These are phyloP conservation scores for Geococcyx californianus DNA, from an alignment of 2,113 vertebrate species.

Conservation along the genomic window DNA sequence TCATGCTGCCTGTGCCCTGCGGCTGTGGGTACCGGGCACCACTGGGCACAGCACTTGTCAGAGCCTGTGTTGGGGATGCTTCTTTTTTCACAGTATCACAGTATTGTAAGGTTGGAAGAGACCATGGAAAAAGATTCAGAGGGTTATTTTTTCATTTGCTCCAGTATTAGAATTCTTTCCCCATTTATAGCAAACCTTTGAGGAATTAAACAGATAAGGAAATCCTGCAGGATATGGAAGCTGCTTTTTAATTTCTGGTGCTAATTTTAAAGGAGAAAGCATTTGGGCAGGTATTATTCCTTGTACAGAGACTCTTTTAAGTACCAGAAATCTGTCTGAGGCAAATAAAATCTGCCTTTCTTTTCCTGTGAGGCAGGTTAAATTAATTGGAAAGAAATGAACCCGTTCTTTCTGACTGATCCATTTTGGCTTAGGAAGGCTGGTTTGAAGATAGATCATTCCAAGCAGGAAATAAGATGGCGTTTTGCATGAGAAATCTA, in stretches of 20 bases:
- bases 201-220: background rate
- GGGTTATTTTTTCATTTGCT: background rate
- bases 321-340: background rate
- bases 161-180: background rate
- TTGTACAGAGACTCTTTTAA: background rate
- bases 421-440: background rate
- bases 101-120: too few species aligned
- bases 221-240: background rate
- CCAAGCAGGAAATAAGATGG: background rate
- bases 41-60: background rate
- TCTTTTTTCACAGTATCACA: too few species aligned
- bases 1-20: background rate
- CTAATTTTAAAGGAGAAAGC: background rate
- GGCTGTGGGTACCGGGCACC: rapidly evolving
- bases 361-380: background rate
- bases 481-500: background rate
- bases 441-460: background rate
- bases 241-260: background rate
- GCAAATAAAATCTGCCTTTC: background rate
- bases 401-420: background rate
- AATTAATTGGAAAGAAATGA: slow-evolving; percentile 9
- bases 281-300: background rate
- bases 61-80: too few species aligned
- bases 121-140: background rate
- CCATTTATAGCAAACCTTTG: background rate